Conservation (phyloP, 2,113 vertebrate species). For the Pollachius pollachius region DNA sequence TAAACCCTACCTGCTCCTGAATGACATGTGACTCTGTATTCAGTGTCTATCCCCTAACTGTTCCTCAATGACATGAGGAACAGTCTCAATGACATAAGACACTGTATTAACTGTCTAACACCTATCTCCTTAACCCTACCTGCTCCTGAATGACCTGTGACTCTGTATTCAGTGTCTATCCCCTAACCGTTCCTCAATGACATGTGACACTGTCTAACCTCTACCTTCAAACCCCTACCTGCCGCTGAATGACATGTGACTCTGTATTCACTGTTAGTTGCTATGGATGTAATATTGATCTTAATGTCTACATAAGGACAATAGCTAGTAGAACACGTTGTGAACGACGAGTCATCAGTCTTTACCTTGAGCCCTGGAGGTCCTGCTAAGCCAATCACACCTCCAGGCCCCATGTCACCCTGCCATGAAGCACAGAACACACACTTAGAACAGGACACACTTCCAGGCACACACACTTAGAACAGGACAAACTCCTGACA, state of each 20-base stretch:
- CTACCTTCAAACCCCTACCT: neutral
- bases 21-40: too few relatives aligned
- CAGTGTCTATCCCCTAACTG: too few relatives aligned
- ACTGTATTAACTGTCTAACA: too few relatives aligned
- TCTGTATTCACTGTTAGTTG: neutral
- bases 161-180: neutral
- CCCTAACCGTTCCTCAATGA: too few relatives aligned
- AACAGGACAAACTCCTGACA: neutral
- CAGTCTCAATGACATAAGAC: too few relatives aligned
- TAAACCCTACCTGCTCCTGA: too few relatives aligned
- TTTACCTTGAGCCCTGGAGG: conserved; percentile 90
- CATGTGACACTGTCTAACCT: too few relatives aligned
- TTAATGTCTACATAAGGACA: too few relatives aligned
- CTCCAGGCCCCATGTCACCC: conserved; percentile 88
- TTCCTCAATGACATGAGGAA: neutral
- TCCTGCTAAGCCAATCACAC: conserved; percentile 84
- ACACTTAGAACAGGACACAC: conserved; percentile 44
- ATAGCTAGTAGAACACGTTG: too few relatives aligned
- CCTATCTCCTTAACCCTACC: neutral
- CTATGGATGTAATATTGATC: too few relatives aligned
- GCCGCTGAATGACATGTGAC: neutral
- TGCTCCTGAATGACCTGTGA: neutral
- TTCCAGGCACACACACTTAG: conserved; percentile 59
- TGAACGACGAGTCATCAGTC: neutral
- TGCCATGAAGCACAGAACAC: conserved; percentile 56